phyloP scores from a whole-genome alignment of 2,888 invertebrate species.

The Nymphalis polychloros region DNA sequence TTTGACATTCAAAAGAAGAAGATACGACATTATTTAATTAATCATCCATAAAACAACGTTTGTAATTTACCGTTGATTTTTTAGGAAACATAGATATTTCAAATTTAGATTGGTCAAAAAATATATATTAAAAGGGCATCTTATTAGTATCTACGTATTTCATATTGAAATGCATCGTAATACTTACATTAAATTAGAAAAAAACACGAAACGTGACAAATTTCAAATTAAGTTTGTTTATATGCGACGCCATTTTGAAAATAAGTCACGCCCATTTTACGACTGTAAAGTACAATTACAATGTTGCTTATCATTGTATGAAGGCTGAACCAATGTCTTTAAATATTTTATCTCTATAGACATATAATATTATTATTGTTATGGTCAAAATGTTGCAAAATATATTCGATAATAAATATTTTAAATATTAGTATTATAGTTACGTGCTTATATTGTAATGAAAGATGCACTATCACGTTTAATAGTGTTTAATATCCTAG shows the following conservation, averaged over 20 bases:
- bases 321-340: conserved; percentile 10
- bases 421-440: neutral
- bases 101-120: too few species aligned
- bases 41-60: too few species aligned
- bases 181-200: neutral
- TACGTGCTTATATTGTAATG: too few species aligned
- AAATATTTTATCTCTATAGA: neutral
- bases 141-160: neutral
- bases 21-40: too few species aligned
- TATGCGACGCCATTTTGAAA: conserved; percentile 37
- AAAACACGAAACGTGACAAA: conserved; percentile 31
- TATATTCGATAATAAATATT: neutral
- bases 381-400: neutral
- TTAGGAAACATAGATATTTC: too few species aligned
- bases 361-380: neutral
- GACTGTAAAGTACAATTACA: conserved; percentile 21
- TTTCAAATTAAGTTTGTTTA: conserved; percentile 33
- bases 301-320: conserved; percentile 31
- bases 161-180: neutral
- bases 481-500: too few species aligned
- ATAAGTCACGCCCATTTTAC: conserved; percentile 40
- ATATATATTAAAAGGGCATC: too few species aligned
- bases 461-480: too few species aligned
- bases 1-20: too few species aligned
- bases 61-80: too few species aligned